A percentile compares a stretch with the other conserved stretches of the same genome.
phyloP scores from a whole-genome alignment of 2,113 vertebrate species.

The Poicephalus meyeri region DNA sequence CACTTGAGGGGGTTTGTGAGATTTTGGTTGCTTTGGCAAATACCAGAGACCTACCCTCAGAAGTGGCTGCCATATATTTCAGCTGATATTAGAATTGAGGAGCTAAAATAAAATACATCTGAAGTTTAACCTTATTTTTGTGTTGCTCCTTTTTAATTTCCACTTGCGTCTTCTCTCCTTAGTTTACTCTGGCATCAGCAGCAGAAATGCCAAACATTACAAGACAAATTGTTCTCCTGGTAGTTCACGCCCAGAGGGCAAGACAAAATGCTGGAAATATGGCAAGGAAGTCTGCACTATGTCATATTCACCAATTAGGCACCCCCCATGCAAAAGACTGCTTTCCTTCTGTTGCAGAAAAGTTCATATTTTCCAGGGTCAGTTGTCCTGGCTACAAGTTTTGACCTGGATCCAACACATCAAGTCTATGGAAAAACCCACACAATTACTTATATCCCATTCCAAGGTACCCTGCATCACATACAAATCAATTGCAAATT shows the following conservation, averaged over 20 bases:
- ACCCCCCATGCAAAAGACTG: background rate
- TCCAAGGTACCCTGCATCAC: background rate
- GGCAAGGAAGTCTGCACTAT: constrained; percentile 20
- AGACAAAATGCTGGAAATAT: constrained; percentile 15
- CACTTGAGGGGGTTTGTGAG: too few species aligned
- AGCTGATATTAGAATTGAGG: background rate
- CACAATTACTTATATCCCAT: background rate
- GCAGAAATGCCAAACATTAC: background rate
- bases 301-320: constrained; percentile 3
- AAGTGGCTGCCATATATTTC: background rate
- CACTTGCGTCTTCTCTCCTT: background rate
- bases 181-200: background rate
- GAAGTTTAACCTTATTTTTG: background rate
- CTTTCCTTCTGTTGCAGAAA: background rate
- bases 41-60: background rate
- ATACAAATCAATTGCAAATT: background rate
- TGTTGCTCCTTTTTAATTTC: background rate
- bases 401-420: background rate
- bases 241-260: constrained; percentile 3
- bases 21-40: background rate
- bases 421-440: background rate
- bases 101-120: background rate
- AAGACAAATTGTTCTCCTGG: constrained; percentile 29
- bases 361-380: background rate
- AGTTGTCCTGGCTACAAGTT: background rate